Conservation (phyloP, 2,888 invertebrate genomes). For the Epinotia demarniana region DNA sequence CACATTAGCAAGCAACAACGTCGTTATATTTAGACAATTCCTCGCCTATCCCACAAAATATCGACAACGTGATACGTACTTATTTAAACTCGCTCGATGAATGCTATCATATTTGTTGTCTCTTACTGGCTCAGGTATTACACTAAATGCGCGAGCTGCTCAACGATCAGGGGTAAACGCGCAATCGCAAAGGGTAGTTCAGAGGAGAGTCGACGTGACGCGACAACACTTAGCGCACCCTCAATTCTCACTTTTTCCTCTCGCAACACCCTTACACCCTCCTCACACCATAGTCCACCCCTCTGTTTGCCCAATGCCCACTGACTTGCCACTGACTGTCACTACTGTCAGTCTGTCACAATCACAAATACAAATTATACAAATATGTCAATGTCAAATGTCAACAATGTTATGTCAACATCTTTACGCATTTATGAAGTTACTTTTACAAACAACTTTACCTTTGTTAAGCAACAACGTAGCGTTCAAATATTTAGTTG, state of each 20-base stretch:
- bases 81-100: constrained; percentile 68
- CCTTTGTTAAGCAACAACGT: background rate
- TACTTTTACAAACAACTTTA: background rate
- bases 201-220: constrained; percentile 48
- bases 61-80: constrained; percentile 75
- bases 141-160: constrained; percentile 57
- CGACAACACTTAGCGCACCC: constrained; percentile 53
- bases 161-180: constrained; percentile 61
- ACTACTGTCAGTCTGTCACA: background rate
- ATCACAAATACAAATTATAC: too few species aligned
- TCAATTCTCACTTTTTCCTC: constrained; percentile 50
- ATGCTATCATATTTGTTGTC: constrained; percentile 67
- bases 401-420: background rate
- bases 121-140: constrained; percentile 69
- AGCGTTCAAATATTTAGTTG: background rate
- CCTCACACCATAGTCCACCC: constrained; percentile 42
- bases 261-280: constrained; percentile 46
- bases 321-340: constrained; percentile 43
- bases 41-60: constrained; percentile 80
- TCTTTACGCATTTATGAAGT: background rate
- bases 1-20: constrained; percentile 56
- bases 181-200: constrained; percentile 65
- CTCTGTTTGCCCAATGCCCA: too few species aligned
- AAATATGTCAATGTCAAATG: background rate
- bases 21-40: constrained; percentile 61